These are phyloP conservation scores for Panagrolaimus sp. DNA, from an alignment of 1,140 invertebrate genomes.

Conservation along the genomic window DNA sequence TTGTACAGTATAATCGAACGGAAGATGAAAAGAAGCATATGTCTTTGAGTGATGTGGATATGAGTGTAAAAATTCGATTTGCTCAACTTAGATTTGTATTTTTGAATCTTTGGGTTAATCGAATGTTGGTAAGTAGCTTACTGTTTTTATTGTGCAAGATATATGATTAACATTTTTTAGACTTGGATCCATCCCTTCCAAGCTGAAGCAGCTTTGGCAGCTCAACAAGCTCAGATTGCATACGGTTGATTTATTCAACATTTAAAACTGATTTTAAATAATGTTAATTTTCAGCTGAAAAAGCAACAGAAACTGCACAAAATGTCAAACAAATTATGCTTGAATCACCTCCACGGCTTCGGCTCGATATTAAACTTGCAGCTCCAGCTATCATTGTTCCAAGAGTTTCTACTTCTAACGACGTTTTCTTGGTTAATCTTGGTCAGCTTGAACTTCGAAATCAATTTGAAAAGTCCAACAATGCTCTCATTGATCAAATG, in stretches of 20 bases:
- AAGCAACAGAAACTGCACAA: conserved; percentile 69
- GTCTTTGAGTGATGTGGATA: conserved; percentile 65
- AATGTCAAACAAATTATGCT: conserved; percentile 79
- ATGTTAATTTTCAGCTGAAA: conserved; percentile 28
- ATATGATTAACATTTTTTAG: no score
- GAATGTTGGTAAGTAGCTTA: conserved; percentile 64
- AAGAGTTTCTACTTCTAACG: conserved; percentile 71
- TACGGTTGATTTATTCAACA: no score
- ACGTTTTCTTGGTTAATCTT: conserved; percentile 77
- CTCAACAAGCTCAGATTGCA: conserved; percentile 64
- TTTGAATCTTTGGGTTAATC: conserved; percentile 70
- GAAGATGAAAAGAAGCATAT: conserved; percentile 43
- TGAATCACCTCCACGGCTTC: conserved; percentile 73
- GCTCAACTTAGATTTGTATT: conserved; percentile 65
- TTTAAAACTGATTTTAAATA: no score
- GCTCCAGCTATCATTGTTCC: conserved; percentile 85
- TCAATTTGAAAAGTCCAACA: conserved; percentile 30
- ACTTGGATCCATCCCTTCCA: conserved; percentile 50
- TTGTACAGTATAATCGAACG: conserved; percentile 45
- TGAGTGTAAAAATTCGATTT: conserved; percentile 70
- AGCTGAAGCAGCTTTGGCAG: conserved; percentile 76
- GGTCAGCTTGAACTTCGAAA: conserved; percentile 64
- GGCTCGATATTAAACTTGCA: conserved; percentile 73
- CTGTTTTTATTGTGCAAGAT: no score
- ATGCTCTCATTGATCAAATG: conserved; percentile 49